A percentile compares a stretch with the other conserved stretches of the same genome.
Evolutionary conservation across 2,888 invertebrate genomes (phyloP).

Genomic region (Ditylenchus weischeri): DNA sequence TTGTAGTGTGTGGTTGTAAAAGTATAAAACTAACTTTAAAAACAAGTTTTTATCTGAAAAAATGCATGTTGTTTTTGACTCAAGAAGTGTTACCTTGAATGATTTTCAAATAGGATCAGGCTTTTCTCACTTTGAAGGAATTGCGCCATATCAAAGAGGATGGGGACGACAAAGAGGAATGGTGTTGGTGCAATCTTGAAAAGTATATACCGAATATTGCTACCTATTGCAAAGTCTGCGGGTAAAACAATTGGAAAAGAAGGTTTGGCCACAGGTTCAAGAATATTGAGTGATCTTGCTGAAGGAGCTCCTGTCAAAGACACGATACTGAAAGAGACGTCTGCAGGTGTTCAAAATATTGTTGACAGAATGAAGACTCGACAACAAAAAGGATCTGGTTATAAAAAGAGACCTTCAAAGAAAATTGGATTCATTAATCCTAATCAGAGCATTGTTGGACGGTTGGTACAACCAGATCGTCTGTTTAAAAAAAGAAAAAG

Average conservation of each 20-base stretch:
- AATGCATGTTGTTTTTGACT: not conserved
- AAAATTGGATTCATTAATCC: not conserved
- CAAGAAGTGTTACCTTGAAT: conserved; percentile 9
- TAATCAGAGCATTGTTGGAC: conserved; percentile 2
- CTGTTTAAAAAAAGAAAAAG: conserved; percentile 10
- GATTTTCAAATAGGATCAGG: conserved; percentile 17
- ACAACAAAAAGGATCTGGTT: conserved; percentile 5
- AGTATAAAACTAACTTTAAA: too few species aligned
- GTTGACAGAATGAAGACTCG: not conserved
- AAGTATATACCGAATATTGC: too few species aligned
- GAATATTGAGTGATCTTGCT: conserved; percentile 1
- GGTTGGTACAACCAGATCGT: not conserved
- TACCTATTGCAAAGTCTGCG: not conserved
- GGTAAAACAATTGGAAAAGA: conserved; percentile 17
- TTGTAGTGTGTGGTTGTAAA: too few species aligned
- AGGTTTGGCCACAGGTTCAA: conserved; percentile 13
- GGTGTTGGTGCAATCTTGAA: too few species aligned
- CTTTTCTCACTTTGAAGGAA: conserved; percentile 6
- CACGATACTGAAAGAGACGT: not conserved
- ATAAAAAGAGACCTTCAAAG: not conserved
- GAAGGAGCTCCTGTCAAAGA: conserved; percentile 12
- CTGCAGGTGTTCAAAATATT: conserved; percentile 7
- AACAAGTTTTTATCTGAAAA: not conserved
- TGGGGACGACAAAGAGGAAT: too few species aligned
- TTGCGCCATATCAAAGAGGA: too few species aligned